Base-by-base conservation (phyloP, 2,888 invertebrate species). In the Acleris literana region DNA sequence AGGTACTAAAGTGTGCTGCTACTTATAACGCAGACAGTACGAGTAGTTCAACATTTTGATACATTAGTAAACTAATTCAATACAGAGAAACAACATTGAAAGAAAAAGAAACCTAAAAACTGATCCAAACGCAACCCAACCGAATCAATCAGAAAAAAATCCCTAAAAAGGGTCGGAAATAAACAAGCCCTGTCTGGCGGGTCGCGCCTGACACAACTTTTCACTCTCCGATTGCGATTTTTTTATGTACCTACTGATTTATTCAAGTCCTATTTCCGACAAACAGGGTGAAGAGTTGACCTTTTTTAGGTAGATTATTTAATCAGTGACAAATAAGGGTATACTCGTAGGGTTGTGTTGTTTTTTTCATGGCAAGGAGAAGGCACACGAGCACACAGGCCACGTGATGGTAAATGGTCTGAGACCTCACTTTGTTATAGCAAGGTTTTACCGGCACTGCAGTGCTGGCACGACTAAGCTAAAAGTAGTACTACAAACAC, bases 141-240 rank as follows among this genome's bases (percentile, higher is more conserved):
- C 17, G 43, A 58, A 48, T 58, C 51, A 51, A 51, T 49, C 22
- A 60, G 20, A 29, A 64, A 59, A 64, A 39, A 20, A 29, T 29
- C 29, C 58, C 2, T 18, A 33, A 58, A 57, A 58, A 46, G 43
- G 59, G 64, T 54, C 43, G 11, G 9, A 18, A 55, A 49, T 54
- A 60, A 64, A 54, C 58, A 64, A 22, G 13, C 25, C 54, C 25
- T 46, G 3, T 7, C 33, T 22, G 17, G n/a, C 18, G 5, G 20
- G 9, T 16, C 22, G 53, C 48, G 56, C 16, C 25, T 29, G 43
- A 60, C 64, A 59, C 46, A 29, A 54, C 43, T 58, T 64, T 58
- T 53, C 58, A 58, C 64, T 64, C 46, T 5, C 20, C 46, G n/a
- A 43, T 58, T 64, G 46, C 51, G 33, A 46, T 44, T 53, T 58